These are phyloP conservation scores for Petrolisthes cinctipes DNA, from an alignment of 2,888 invertebrate species.

Conservation along the genomic window DNA sequence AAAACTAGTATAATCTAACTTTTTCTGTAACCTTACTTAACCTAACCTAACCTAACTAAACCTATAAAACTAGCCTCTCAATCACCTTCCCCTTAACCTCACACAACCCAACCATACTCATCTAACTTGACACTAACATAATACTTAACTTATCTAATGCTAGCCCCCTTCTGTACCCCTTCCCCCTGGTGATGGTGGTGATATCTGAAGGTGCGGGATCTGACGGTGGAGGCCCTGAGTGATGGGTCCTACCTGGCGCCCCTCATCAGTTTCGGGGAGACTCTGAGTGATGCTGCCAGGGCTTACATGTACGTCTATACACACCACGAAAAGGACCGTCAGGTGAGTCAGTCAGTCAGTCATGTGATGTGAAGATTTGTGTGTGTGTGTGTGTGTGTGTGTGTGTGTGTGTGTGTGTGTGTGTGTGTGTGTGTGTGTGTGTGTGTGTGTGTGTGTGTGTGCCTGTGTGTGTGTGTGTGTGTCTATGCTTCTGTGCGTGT, in stretches of 20 bases:
- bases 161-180: too few species aligned
- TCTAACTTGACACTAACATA: too few species aligned
- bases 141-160: too few species aligned
- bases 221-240: conserved; percentile 91
- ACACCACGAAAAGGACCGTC: conserved; percentile 91
- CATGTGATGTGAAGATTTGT: background rate
- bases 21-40: too few species aligned
- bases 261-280: conserved; percentile 87
- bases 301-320: conserved; percentile 91
- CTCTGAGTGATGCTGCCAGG: conserved; percentile 81
- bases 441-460: conserved; percentile 23
- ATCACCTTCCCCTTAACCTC: too few species aligned
- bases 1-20: too few species aligned
- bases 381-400: background rate
- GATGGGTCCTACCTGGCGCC: conserved; percentile 94
- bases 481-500: conserved; percentile 8
- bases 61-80: too few species aligned
- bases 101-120: too few species aligned
- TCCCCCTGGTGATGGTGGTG: background rate
- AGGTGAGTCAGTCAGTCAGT: conserved; percentile 74
- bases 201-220: conserved; percentile 83
- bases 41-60: too few species aligned
- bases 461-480: conserved; percentile 23
- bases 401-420: background rate
- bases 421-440: background rate